Base-by-base conservation (phyloP, 1,140 invertebrate species). In the Holotrichia oblita region DNA sequence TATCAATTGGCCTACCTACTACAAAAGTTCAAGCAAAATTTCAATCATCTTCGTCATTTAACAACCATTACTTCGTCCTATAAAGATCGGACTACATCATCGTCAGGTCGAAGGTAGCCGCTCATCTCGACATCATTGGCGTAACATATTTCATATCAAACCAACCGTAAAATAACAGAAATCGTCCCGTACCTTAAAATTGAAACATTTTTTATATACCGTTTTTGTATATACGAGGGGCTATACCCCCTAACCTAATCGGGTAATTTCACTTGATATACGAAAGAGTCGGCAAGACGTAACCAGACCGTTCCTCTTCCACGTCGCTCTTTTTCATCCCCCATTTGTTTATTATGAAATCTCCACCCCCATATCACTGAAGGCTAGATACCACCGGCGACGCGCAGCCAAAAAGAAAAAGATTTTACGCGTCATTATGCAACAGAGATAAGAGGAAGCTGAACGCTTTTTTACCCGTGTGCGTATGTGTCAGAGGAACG, bases 301-400 rank as follows among this genome's bases (percentile, higher is more conserved):
- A 69, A 22, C 27, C 61, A 10, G 61, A 34, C 27, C 61, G 61
- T 69, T 69, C 22, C 22, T 69, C 61, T 69, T 69, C 61, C 61
- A 2, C 61, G 61, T n/a, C 61, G 22, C 61, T 27, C 61, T 27
- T 69, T 69, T 69, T 69, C 61, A 69, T 22, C 61, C 61, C 22
- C 61, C 61, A 69, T 69, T 69, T 69, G 61, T 69, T 69, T 69
- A 69, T 69, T 69, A 69, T 69, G 61, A 69, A 69, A 69, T 69
- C 61, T 69, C 61, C 6, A 55, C 48, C 48, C 27, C 48, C 0
- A 14, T 55, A 55, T n/a, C 14, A 17, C 14, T 17, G 12, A 55
- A 17, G 14, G 12, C 48, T 4, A 34, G 27, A 34, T 34, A 34
- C 27, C n/a, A 17, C 48, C 7, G n/a, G 12, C 48, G 14, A 17